Evolutionary conservation across 2,797 vertebrate species (phyloP).

Genomic region (Rhincodon typus): DNA sequence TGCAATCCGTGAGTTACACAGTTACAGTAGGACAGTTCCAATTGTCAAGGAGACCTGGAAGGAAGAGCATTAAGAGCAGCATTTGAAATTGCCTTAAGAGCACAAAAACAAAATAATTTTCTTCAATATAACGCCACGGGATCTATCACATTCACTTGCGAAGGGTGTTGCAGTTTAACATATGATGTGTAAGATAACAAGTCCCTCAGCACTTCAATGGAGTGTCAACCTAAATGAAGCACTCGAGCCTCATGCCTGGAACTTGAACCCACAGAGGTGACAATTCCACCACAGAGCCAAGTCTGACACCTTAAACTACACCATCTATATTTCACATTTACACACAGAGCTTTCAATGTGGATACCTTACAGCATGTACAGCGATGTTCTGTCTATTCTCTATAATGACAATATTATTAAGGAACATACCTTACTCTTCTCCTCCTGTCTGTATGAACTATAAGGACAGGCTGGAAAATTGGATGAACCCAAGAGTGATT

Average conservation of each 20-base stretch:
- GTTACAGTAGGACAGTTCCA: too few species aligned
- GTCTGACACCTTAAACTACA: neutral
- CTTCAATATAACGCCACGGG: neutral
- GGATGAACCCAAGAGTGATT: too few species aligned
- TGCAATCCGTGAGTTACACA: too few species aligned
- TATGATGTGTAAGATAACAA: neutral
- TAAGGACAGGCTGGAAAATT: too few species aligned
- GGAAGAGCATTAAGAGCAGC: too few species aligned
- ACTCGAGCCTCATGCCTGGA: neutral
- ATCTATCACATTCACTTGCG: too few species aligned
- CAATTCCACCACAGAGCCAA: neutral
- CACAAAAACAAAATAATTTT: neutral
- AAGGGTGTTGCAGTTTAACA: neutral
- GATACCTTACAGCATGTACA: neutral
- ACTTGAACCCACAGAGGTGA: neutral
- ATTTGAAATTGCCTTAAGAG: too few species aligned
- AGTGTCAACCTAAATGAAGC: neutral
- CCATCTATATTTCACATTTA: neutral
- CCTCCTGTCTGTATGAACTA: neutral
- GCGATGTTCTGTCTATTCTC: neutral
- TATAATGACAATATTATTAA: neutral
- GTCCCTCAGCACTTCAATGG: neutral
- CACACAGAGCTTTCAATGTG: neutral
- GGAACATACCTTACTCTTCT: neutral
- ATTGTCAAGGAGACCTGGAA: too few species aligned